A percentile compares a stretch with the other conserved stretches of the same genome.
Conservation (phyloP, 2,113 vertebrate genomes). For the Misgurnus anguillicaudatus region DNA sequence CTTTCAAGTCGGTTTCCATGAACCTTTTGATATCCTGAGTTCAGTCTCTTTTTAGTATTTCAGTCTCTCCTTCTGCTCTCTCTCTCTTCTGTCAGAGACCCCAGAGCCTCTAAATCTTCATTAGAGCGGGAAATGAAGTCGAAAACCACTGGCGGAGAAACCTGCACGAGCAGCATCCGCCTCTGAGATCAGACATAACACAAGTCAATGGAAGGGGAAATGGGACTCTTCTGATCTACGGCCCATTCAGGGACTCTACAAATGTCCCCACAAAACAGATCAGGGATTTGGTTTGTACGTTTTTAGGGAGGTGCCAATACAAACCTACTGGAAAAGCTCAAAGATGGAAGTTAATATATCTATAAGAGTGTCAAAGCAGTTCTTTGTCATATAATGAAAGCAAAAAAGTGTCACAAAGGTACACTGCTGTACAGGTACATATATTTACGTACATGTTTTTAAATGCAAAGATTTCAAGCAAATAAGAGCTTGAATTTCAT, state of each 20-base stretch:
- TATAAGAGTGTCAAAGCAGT: too few species aligned
- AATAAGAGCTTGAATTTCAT: too few species aligned
- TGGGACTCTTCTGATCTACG: conserved; percentile 47
- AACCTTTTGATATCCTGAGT: too few species aligned
- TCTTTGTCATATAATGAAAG: too few species aligned
- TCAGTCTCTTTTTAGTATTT: conserved; percentile 1
- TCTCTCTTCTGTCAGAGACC: conserved; percentile 56
- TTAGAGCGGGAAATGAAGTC: conserved; percentile 80
- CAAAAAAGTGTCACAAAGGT: too few species aligned
- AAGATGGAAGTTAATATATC: too few species aligned
- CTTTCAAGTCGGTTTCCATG: too few species aligned
- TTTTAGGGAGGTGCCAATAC: neutral
- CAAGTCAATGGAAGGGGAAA: conserved; percentile 54
- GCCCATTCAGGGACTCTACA: conserved; percentile 22
- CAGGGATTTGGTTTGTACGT: neutral
- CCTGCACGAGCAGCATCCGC: conserved; percentile 76
- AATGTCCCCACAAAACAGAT: neutral
- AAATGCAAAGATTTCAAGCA: too few species aligned
- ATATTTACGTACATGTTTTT: too few species aligned
- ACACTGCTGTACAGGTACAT: too few species aligned
- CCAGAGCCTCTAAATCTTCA: conserved; percentile 79
- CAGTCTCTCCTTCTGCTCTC: conserved; percentile 26
- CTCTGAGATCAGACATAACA: conserved; percentile 60
- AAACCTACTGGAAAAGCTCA: neutral
- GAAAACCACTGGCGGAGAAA: conserved; percentile 78